Evolutionary conservation across 1,140 invertebrate species (phyloP).

Genomic region (Oscheius sp.): DNA sequence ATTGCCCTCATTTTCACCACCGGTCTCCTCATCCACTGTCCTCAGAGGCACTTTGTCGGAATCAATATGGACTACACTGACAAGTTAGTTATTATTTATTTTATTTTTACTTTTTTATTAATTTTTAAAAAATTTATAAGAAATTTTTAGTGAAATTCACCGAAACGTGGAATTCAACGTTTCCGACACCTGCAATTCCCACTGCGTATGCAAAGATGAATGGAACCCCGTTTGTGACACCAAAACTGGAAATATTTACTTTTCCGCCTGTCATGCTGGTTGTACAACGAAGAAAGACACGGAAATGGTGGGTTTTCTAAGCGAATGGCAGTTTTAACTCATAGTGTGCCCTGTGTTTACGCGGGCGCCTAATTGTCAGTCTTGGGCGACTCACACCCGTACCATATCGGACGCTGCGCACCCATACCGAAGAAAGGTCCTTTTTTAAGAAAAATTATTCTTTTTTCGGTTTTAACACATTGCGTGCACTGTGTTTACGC

Average conservation of each 20-base stretch:
- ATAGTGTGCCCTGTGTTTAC: too few relatives aligned
- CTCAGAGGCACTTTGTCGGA: conserved; percentile 56
- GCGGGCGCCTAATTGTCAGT: too few relatives aligned
- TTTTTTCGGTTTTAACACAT: too few relatives aligned
- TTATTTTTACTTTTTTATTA: conserved; percentile 14
- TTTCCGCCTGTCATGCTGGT: conserved; percentile 57
- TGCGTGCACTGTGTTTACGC: too few relatives aligned
- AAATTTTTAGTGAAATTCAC: conserved; percentile 10
- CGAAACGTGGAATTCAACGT: conserved; percentile 4
- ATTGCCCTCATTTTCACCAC: conserved; percentile 52
- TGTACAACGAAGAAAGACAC: conserved; percentile 45
- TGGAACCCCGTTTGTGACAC: conserved; percentile 56
- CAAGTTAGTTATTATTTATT: conserved; percentile 41
- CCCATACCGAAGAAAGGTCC: too few relatives aligned
- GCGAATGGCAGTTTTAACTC: not conserved
- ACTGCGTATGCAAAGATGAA: conserved; percentile 50
- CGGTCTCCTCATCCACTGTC: conserved; percentile 58
- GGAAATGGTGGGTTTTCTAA: conserved; percentile 19
- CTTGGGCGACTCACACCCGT: too few relatives aligned
- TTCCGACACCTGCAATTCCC: conserved; percentile 38
- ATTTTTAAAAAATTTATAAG: not conserved
- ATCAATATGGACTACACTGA: conserved; percentile 55
- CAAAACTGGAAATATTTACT: conserved; percentile 49
- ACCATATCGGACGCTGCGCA: too few relatives aligned
- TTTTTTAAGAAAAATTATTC: too few relatives aligned